A percentile compares a stretch with the other conserved stretches of the same genome.
Evolutionary conservation across 2,797 vertebrate genomes (phyloP).

Genomic region (Echiichthys vipera): DNA sequence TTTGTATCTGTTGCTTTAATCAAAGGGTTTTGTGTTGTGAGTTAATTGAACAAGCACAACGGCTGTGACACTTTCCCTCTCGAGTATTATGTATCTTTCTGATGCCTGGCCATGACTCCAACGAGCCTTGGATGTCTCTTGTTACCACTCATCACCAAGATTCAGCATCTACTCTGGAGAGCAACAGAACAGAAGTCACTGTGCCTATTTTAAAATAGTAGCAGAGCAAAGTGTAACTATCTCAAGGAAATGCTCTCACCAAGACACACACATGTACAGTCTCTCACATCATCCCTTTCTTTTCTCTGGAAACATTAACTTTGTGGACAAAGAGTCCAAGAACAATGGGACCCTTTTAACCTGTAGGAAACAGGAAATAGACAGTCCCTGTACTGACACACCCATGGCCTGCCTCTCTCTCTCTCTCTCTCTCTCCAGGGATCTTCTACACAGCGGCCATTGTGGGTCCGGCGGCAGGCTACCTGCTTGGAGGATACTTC

Average conservation of each 20-base stretch:
- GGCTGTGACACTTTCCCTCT: background rate
- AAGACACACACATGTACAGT: constrained; percentile 9
- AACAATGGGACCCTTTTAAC: constrained; percentile 67
- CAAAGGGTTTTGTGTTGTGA: background rate
- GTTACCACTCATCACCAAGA: constrained; percentile 1
- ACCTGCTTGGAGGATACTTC: constrained; percentile 94
- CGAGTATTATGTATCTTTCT: background rate
- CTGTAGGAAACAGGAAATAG: constrained; percentile 57
- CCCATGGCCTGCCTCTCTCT: constrained; percentile 28
- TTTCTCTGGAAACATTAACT: constrained; percentile 30
- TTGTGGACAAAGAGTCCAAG: constrained; percentile 7
- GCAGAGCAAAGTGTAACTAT: background rate
- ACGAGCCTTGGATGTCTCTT: background rate
- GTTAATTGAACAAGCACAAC: background rate
- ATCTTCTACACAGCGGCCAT: constrained; percentile 97
- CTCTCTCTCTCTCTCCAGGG: constrained; percentile 76
- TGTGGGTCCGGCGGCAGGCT: constrained; percentile 94
- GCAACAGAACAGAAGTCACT: constrained; percentile 20
- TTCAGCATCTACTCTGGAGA: constrained; percentile 41
- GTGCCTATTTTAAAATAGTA: constrained; percentile 49
- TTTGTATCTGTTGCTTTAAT: background rate
- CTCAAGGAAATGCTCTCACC: background rate
- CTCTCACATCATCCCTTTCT: background rate
- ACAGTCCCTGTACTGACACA: constrained; percentile 40
- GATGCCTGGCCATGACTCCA: background rate